Percentiles rank a stretch among this genome's conserved stretches.
These are phyloP conservation scores for Cossypha dichroa DNA, from an alignment of 2,797 vertebrate genomes.

Conservation along the genomic window DNA sequence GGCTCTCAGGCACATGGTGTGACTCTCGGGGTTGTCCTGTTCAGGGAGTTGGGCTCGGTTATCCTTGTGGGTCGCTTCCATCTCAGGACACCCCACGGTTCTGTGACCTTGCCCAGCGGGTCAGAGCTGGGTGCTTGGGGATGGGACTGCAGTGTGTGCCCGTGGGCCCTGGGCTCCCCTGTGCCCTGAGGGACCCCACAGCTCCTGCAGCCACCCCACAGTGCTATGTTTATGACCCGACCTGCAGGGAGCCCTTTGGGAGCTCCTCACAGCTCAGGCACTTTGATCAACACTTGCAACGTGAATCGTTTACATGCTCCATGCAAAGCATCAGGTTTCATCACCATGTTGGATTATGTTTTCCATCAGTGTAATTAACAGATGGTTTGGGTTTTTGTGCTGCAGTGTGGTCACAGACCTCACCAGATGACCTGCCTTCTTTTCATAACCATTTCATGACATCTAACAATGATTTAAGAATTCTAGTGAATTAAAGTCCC, in stretches of 20 bases:
- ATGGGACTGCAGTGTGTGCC: accelerated
- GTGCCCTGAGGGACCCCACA: accelerated
- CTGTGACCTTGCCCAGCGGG: not conserved
- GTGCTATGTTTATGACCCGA: accelerated
- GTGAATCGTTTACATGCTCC: accelerated
- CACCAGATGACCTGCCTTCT: not conserved
- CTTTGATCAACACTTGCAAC: accelerated
- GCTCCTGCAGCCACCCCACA: accelerated
- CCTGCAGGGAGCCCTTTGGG: not conserved
- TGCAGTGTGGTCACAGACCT: not conserved
- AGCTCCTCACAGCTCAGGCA: accelerated
- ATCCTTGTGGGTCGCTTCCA: not conserved
- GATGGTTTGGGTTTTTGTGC: not conserved
- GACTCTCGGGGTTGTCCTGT: not conserved
- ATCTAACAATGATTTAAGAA: not conserved
- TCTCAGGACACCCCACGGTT: accelerated
- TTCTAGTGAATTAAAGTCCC: not conserved
- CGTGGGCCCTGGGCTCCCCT: accelerated
- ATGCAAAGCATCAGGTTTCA: not conserved
- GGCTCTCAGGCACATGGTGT: not conserved
- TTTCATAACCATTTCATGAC: not conserved
- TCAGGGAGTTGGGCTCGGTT: not conserved
- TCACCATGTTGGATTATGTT: not conserved
- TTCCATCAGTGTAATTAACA: not conserved
- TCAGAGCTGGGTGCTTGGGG: not conserved